Evolutionary conservation across 1,140 invertebrate genomes (phyloP).

Genomic region (Lordiphosa collinella): DNA sequence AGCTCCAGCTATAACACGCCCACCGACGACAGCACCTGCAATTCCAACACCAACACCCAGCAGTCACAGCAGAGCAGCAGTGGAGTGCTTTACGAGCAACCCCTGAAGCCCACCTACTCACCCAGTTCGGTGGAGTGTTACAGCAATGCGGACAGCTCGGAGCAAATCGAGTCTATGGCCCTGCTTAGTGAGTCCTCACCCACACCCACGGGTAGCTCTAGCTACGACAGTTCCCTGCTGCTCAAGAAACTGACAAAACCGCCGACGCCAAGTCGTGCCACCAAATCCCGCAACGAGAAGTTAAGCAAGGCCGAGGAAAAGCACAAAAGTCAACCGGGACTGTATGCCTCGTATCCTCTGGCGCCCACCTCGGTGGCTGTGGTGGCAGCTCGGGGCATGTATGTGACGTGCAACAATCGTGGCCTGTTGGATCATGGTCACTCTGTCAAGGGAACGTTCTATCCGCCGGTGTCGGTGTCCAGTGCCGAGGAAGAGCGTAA

Average conservation of each 20-base stretch:
- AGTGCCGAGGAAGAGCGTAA: slow-evolving; percentile 45
- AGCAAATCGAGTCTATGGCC: slow-evolving; percentile 46
- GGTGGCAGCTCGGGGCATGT: slow-evolving; percentile 90
- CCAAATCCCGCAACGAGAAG: slow-evolving; percentile 52
- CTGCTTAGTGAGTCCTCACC: slow-evolving; percentile 38
- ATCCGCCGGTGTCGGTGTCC: slow-evolving; percentile 87
- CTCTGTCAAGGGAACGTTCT: slow-evolving; percentile 90
- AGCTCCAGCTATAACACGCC: slow-evolving; percentile 54
- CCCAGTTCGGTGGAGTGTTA: slow-evolving; percentile 68
- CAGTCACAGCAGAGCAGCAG: slow-evolving; percentile 18
- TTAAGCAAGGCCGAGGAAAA: slow-evolving; percentile 50
- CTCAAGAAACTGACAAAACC: slow-evolving; percentile 62
- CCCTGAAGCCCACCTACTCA: slow-evolving; percentile 66
- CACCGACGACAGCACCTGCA: slow-evolving; percentile 64
- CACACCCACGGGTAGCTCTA: slow-evolving; percentile 10
- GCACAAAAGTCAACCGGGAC: slow-evolving; percentile 39
- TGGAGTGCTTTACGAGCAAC: slow-evolving; percentile 56
- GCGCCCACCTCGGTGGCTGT: slow-evolving; percentile 78
- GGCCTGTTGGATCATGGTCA: slow-evolving; percentile 88
- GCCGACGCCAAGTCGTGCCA: slow-evolving; percentile 28
- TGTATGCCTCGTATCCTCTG: slow-evolving; percentile 61
- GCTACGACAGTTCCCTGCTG: slow-evolving; percentile 55
- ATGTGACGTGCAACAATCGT: slow-evolving; percentile 91
- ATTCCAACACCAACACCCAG: slow-evolving; percentile 46
- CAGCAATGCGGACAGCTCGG: slow-evolving; percentile 63